These are phyloP conservation scores for Metaphire vulgaris DNA, from an alignment of 1,140 invertebrate genomes.

Conservation along the genomic window DNA sequence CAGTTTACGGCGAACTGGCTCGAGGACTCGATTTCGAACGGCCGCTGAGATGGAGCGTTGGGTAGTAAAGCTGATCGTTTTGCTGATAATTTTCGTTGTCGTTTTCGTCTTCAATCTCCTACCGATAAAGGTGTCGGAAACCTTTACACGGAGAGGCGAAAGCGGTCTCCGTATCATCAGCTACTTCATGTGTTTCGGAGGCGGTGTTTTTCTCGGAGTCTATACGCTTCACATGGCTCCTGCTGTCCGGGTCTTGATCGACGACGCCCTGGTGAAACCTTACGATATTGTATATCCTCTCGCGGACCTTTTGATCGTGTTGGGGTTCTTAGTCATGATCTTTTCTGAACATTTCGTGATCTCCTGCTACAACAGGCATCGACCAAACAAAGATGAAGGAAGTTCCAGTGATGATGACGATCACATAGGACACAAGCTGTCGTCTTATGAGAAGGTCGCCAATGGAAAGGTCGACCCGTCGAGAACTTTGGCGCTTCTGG, in stretches of 20 bases:
- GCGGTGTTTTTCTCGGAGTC: slow-evolving; percentile 20
- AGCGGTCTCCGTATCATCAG: slow-evolving; percentile 19
- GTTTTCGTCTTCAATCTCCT: slow-evolving; percentile 3
- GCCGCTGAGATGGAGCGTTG: slow-evolving; percentile 29
- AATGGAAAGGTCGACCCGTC: not conserved
- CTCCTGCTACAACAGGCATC: not conserved
- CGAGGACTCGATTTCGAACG: no score
- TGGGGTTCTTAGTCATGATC: slow-evolving; percentile 60
- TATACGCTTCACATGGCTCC: slow-evolving; percentile 24
- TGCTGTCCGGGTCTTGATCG: not conserved
- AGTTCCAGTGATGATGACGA: no score
- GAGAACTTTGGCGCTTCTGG: not conserved
- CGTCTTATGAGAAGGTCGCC: not conserved
- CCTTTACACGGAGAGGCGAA: slow-evolving; percentile 7
- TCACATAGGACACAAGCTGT: no score
- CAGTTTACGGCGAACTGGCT: no score
- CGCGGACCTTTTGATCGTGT: slow-evolving; percentile 56
- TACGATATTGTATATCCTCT: slow-evolving; percentile 45
- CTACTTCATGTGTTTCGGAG: slow-evolving; percentile 24
- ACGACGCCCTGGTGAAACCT: not conserved
- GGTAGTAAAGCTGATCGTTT: slow-evolving; percentile 15
- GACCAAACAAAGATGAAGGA: no score
- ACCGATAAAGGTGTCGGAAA: slow-evolving; percentile 14
- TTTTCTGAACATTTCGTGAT: slow-evolving; percentile 50
- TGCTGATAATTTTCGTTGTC: slow-evolving; percentile 18